A percentile compares a stretch with the other conserved stretches of the same genome.
Evolutionary conservation across 2,888 invertebrate genomes (phyloP).

Genomic region (Agonopterix arenella): DNA sequence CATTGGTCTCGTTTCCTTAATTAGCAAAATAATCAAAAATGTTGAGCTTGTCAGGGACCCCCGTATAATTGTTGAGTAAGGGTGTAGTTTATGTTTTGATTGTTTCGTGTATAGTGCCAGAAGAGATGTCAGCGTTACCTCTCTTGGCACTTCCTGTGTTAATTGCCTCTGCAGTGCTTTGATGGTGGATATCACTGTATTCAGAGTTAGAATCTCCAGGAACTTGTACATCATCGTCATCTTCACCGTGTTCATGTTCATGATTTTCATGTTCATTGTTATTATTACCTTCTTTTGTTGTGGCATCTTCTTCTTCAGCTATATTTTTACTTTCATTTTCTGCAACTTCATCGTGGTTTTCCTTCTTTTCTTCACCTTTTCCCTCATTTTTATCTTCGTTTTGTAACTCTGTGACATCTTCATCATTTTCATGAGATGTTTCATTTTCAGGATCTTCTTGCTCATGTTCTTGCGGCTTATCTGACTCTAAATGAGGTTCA

Average conservation of each 20-base stretch:
- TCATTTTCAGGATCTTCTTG: conserved; percentile 15
- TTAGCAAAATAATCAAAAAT: conserved; percentile 74
- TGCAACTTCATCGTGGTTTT: conserved; percentile 1
- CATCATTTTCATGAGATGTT: conserved; percentile 15
- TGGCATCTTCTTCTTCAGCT: conserved; percentile 19
- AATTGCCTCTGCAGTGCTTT: conserved; percentile 53
- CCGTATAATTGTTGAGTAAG: conserved; percentile 46
- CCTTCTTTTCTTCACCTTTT: conserved; percentile 7
- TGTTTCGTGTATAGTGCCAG: conserved; percentile 63
- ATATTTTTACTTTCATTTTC: conserved; percentile 3
- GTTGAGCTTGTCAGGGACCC: conserved; percentile 73
- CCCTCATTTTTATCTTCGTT: conserved; percentile 5
- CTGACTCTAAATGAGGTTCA: conserved; percentile 2
- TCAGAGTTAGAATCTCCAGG: conserved; percentile 64
- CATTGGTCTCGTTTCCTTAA: conserved; percentile 65
- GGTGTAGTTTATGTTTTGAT: conserved; percentile 51
- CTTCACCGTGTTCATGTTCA: conserved; percentile 45
- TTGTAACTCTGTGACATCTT: conserved; percentile 7
- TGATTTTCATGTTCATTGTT: conserved; percentile 25
- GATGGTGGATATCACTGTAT: conserved; percentile 54
- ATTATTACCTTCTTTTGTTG: conserved; percentile 58
- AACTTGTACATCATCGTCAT: conserved; percentile 74
- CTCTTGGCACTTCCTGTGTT: conserved; percentile 61
- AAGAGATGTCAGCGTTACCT: conserved; percentile 62
- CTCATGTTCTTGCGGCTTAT: conserved; percentile 13